Percentiles rank a stretch among this genome's conserved stretches.
These are phyloP conservation scores for Lathamus discolor DNA, from an alignment of 2,113 vertebrate genomes.

Conservation along the genomic window DNA sequence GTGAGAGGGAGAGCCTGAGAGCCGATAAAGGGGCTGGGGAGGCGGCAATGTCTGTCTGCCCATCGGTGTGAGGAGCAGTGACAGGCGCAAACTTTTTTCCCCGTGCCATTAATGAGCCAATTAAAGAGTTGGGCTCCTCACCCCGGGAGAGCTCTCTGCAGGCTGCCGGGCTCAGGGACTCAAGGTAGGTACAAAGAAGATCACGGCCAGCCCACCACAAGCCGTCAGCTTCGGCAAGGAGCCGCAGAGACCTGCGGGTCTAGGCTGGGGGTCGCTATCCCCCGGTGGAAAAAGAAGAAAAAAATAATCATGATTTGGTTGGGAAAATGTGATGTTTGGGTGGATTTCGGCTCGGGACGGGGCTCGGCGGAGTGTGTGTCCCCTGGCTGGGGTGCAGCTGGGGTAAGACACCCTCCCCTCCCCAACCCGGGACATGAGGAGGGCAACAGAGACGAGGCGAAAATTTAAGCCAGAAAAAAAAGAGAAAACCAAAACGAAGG, in stretches of 20 bases:
- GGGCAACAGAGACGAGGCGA: neutral
- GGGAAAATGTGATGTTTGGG: neutral
- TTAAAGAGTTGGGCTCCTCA: constrained; percentile 46
- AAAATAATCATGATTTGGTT: neutral
- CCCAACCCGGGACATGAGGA: neutral
- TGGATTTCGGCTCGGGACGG: neutral
- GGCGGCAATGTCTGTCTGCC: constrained; percentile 12
- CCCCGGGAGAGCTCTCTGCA: constrained; percentile 40
- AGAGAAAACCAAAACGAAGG: fast-evolving
- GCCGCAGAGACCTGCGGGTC: neutral
- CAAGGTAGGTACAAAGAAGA: constrained; percentile 67
- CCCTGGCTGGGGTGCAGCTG: neutral
- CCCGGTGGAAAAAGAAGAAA: neutral
- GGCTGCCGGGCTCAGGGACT: constrained; percentile 17
- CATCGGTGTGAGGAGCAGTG: constrained; percentile 3
- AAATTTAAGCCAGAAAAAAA: neutral
- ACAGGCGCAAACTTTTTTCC: constrained; percentile 2
- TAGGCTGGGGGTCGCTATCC: neutral
- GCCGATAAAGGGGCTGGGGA: constrained; percentile 19
- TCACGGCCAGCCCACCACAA: neutral
- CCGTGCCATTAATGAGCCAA: constrained; percentile 41
- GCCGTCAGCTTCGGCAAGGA: neutral
- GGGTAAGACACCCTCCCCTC: neutral
- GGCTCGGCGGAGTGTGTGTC: neutral
- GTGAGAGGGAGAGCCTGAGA: constrained; percentile 21